Base-by-base conservation (phyloP, 2,113 vertebrate species). In the Holacanthus passer region DNA sequence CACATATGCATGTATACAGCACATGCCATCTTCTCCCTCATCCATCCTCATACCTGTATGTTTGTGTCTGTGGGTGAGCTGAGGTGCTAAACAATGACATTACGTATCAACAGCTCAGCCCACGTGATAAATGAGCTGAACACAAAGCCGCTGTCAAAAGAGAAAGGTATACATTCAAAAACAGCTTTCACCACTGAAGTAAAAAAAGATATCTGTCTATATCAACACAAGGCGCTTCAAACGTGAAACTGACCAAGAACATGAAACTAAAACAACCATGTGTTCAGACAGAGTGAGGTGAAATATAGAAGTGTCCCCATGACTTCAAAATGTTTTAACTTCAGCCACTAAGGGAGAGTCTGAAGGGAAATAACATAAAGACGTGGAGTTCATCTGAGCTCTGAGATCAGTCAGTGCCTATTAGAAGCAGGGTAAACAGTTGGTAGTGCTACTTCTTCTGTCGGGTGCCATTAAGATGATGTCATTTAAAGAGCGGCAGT, bases 31-130 rank as follows among this genome's bases (percentile, higher is more conserved):
- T 37, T 71, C 62, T 63, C 37, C 27, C 29, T 71, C 72, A 83
- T 79, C 66, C 48, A 78, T 83, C 77, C 35, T 70, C 50, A 55
- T 66, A 52, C 59, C 64, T 82, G 29, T 59, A 5, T 63, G 31
- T 87, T 75, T 65, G 60, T 72, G 58, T 74, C 71, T 32, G 29
- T 60, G 48, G 41, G 53, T 70, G 63, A 76, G 53, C 66, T 55
- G 71, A 79, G 52, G 67, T 82, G 79, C 66, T 71, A 82, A 89
- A 87, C 71, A 47, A 82, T 72, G 53, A 77, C 48, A 84, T 89
- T 48, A 79, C 41, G 39, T 58, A 73, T 73, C 56, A 77, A 27
- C 63, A 50, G 50, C 64, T 65, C 55, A 17, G 66, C 27, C 35
- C 62, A 62, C 48, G 64, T 32, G 63, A 72, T 47, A 43, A 82